Conservation (phyloP, 2,888 invertebrate species). For the Drosophila infuscata region DNA sequence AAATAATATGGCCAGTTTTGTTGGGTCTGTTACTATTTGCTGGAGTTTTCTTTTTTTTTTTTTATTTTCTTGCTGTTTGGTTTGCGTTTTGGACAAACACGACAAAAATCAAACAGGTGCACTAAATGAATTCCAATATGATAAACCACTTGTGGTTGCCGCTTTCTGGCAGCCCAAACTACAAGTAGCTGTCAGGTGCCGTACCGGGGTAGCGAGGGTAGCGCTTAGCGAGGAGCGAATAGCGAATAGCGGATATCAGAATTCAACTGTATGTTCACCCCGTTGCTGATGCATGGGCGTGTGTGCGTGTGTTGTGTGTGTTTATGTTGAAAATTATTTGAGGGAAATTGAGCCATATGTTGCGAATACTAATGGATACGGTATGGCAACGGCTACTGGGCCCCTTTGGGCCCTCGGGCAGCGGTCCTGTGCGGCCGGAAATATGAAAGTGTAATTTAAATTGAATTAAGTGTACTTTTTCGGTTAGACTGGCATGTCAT, state of each 20-base stretch:
- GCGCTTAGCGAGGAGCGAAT: neutral
- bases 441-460: constrained; percentile 83
- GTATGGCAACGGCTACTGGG: constrained; percentile 6
- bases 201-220: neutral
- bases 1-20: constrained; percentile 62
- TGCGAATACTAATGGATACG: constrained; percentile 80
- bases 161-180: constrained; percentile 2
- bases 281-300: constrained; percentile 14
- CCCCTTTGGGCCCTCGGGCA: constrained; percentile 9
- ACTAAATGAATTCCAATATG: constrained; percentile 82
- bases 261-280: constrained; percentile 12
- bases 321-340: constrained; percentile 62
- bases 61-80: neutral
- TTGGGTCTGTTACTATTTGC: constrained; percentile 5
- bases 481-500: constrained; percentile 33
- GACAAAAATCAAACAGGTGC: constrained; percentile 83
- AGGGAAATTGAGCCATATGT: constrained; percentile 84
- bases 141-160: constrained; percentile 83
- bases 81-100: constrained; percentile 18
- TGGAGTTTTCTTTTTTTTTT: neutral
- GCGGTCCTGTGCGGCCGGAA: constrained; percentile 60
- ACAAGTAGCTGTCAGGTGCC: constrained; percentile 23
- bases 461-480: constrained; percentile 81
- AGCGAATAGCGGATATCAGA: neutral
- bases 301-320: constrained; percentile 30